A percentile compares a stretch with the other conserved stretches of the same genome.
Conservation (phyloP, 2,113 vertebrate genomes). For the Muscicapa adusta region DNA sequence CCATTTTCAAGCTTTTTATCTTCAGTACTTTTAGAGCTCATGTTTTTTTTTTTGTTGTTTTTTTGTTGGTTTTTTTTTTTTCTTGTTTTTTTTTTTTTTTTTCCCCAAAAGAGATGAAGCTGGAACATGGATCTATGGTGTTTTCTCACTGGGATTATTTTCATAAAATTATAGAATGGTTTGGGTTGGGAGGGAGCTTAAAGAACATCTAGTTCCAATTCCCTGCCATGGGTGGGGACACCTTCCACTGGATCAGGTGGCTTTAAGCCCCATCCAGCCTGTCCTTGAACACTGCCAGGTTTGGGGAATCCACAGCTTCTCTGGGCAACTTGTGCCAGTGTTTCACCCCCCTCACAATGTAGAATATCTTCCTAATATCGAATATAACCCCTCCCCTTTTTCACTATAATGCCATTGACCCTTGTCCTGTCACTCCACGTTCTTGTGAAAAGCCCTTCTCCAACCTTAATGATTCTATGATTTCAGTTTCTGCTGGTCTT, state of each 20-base stretch:
- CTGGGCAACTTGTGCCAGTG: neutral
- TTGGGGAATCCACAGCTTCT: neutral
- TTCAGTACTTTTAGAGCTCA: neutral
- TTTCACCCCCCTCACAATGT: too few species aligned
- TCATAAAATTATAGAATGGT: neutral
- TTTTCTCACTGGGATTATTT: neutral
- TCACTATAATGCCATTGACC: neutral
- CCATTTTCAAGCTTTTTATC: neutral
- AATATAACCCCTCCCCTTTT: neutral
- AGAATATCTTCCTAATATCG: neutral
- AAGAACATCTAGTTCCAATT: neutral
- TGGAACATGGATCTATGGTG: neutral
- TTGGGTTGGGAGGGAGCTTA: neutral
- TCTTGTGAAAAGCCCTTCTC: neutral
- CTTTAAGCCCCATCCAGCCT: neutral
- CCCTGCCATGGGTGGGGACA: too few species aligned
- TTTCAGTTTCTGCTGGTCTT: neutral
- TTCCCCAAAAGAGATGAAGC: neutral
- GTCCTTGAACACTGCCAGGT: neutral
- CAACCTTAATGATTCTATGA: accelerated
- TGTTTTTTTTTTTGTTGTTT: too few species aligned
- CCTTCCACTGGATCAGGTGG: neutral
- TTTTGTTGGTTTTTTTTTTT: neutral
- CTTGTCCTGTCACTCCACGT: neutral
- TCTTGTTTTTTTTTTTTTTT: too few species aligned